These are phyloP conservation scores for Saguinus imperator DNA, from an alignment of 2,113 vertebrate species.

Conservation along the genomic window DNA sequence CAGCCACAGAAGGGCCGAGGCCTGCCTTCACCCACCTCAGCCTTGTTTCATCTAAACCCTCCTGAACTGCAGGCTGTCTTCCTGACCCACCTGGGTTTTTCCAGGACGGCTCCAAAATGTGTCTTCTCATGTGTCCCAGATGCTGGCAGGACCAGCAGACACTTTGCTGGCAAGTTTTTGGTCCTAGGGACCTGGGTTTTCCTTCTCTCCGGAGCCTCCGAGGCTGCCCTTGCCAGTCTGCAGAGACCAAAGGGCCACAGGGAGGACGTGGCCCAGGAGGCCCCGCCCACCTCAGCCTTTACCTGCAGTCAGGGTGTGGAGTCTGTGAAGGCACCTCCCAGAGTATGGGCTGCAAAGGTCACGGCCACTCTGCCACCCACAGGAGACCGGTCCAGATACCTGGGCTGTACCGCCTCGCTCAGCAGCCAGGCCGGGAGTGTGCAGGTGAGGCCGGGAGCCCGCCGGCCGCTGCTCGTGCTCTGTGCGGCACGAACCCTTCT, in stretches of 20 bases:
- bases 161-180: not conserved
- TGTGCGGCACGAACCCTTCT: not conserved
- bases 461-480: fast-evolving
- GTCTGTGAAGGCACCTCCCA: not conserved
- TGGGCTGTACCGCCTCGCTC: not conserved
- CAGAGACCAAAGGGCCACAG: not conserved
- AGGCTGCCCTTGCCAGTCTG: not conserved
- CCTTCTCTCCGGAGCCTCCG: not conserved
- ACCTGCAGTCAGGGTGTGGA: not conserved
- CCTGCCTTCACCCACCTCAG: not conserved
- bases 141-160: not conserved
- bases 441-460: not conserved
- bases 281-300: not conserved
- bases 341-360: not conserved
- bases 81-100: not conserved
- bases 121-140: not conserved
- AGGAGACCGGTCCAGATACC: not conserved
- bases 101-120: not conserved
- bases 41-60: not conserved
- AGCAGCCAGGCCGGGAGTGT: not conserved
- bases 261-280: not conserved
- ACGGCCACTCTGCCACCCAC: not conserved
- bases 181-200: not conserved
- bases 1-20: not conserved
- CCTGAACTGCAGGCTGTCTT: not conserved